Evolutionary conservation across 2,113 vertebrate genomes (phyloP).

Genomic region (Datnioides undecimradiatus): DNA sequence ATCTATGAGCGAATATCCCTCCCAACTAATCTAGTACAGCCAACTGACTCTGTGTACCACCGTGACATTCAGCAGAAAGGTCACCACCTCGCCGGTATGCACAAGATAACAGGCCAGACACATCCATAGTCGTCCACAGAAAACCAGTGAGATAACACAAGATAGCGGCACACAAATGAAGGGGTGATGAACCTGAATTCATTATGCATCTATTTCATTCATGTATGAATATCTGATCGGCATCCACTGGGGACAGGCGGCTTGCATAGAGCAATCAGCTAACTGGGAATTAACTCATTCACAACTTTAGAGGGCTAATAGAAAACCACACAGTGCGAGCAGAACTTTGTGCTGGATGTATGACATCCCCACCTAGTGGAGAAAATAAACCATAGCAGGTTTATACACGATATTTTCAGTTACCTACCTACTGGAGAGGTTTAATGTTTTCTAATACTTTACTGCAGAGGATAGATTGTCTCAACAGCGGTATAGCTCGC

Average conservation of each 20-base stretch:
- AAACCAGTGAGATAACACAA: constrained; percentile 39
- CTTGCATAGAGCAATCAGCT: constrained; percentile 7
- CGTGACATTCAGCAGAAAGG: constrained; percentile 77
- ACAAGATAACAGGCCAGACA: constrained; percentile 66
- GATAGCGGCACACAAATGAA: constrained; percentile 28
- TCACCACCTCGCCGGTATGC: constrained; percentile 66
- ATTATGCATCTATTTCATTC: constrained; percentile 16
- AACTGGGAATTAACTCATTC: constrained; percentile 42
- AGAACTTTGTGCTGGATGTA: not conserved
- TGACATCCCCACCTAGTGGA: constrained; percentile 66
- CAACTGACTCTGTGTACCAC: constrained; percentile 40
- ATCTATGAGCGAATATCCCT: constrained; percentile 26
- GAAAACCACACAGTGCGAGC: not conserved
- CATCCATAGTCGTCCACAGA: constrained; percentile 22
- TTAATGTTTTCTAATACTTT: not conserved
- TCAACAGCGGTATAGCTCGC: not conserved
- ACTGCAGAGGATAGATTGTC: not conserved
- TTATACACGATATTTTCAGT: not conserved
- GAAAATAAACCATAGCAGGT: not conserved
- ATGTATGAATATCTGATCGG: constrained; percentile 38
- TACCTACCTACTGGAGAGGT: not conserved
- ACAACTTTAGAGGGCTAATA: constrained; percentile 39
- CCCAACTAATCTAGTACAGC: constrained; percentile 45
- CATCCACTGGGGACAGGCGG: not conserved
- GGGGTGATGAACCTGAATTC: constrained; percentile 25